Evolutionary conservation across 1,140 invertebrate genomes (phyloP), one percentile per base, ranked within the genome.

Genomic region (Eriocheir sinensis): DNA sequence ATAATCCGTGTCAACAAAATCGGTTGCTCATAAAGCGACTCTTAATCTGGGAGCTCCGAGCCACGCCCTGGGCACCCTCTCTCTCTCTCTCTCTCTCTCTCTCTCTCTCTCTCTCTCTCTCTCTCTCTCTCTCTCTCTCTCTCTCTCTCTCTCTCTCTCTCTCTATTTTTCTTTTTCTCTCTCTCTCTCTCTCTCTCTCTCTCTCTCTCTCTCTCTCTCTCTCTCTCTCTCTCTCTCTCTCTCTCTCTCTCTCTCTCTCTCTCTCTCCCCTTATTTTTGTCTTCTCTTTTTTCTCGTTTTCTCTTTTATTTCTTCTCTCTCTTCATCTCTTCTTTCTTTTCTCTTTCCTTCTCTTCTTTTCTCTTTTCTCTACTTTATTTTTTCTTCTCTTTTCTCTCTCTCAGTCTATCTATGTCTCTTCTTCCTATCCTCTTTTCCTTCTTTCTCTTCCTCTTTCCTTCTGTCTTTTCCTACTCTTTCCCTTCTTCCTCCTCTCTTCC

Each of bases 1-100:
- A 92, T 44, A 81, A 80, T 92, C 34, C 90, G 72, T 92, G 90
- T 92, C 90, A 92, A 92, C 90, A 92, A 92, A 30, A 92, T 81
- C 81, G 79, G 90, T 34, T 38, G 30, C 38, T 92, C 90, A n/a
- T 80, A 92, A 92, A 92, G 36, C 44, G 90, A 38, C 81, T 92
- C 90, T 81, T 92, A 92, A 92, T 81, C 90, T 44, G 60, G 8
- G 36, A 44, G 79, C 79, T 83, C 17, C 36, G 79, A 41, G 36
- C 30, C 21, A n/a, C 8, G 40, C 36, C 81, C 48, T 9, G 90
- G 15, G 34, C 90, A 32, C 80, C 72, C 80, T 40, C 38, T 36
- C 36, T 72, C 90, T 83, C 80, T 90, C 48, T 90, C 9, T n/a
- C 9, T 53, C 34, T 32, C 81, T 36, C 34, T 12, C 15, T 85